These are phyloP conservation scores for Holacanthella duospinosa DNA, from an alignment of 2,888 invertebrate genomes.

Conservation along the genomic window DNA sequence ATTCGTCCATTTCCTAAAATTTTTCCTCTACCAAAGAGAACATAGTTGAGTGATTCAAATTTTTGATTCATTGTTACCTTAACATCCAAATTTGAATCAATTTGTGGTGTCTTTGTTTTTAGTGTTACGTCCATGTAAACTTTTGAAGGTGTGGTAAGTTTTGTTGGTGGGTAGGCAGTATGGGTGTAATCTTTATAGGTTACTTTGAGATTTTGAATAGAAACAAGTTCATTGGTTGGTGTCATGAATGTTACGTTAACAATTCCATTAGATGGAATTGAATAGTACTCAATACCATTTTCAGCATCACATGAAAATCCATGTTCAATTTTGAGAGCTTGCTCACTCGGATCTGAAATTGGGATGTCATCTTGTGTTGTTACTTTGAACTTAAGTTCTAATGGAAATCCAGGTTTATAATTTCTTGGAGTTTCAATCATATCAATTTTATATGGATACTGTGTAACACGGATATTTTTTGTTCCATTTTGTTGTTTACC, in stretches of 20 bases:
- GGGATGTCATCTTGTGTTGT: conserved; percentile 58
- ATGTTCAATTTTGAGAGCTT: conserved; percentile 49
- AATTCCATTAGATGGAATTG: conserved; percentile 51
- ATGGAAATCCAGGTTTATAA: conserved; percentile 77
- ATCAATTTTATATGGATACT: conserved; percentile 61
- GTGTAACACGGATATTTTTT: conserved; percentile 60
- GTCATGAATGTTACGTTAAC: conserved; percentile 50
- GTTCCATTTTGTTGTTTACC: conserved; percentile 70
- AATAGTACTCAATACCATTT: conserved; percentile 4
- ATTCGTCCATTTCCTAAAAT: conserved; percentile 42
- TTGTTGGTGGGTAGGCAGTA: conserved; percentile 11
- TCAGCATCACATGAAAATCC: conserved; percentile 49
- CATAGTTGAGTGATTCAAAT: conserved; percentile 44
- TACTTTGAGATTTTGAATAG: conserved; percentile 56
- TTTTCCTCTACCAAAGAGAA: conserved; percentile 71
- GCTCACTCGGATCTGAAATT: conserved; percentile 39
- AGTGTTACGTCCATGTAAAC: conserved; percentile 13
- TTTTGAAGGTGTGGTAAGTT: background rate
- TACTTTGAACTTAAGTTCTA: conserved; percentile 47
- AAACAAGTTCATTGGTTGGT: conserved; percentile 50
- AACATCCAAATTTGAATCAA: conserved; percentile 4
- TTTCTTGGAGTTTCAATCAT: conserved; percentile 67
- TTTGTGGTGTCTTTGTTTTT: conserved; percentile 1
- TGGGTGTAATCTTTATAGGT: conserved; percentile 19
- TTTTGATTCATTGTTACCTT: conserved; percentile 4